Base-by-base conservation (phyloP, 2,113 vertebrate species). In the Dicaeum eximium region DNA sequence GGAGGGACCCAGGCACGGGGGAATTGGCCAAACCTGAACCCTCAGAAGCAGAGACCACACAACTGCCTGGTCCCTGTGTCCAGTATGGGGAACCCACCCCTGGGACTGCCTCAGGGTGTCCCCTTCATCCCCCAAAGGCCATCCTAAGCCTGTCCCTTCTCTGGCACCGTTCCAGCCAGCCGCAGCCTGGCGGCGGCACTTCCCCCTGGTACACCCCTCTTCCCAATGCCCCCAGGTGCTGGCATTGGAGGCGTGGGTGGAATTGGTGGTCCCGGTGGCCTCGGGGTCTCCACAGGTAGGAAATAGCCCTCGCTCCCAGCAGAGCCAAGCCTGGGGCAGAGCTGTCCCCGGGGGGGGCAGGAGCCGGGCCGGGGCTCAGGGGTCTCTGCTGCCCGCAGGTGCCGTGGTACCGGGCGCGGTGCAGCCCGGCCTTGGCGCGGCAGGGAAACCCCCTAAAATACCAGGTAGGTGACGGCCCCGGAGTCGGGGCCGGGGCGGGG, bases 391-490 rank as follows among this genome's bases (percentile, higher is more conserved):
- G 81, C 92, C 83, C 23, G 30, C 80, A 98, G 98, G 97, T 96
- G 98, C 81, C 0, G 97, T 80, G 38, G 96, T 97, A 23, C 97
- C 95, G 47, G 79, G 93, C 1, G 98, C 86, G 65, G 95, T 94
- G 44, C 96, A 96, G 90, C 96, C 95, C 2, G 97, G 97, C 80
- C 93, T 95, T 10, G 98, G 97, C 1, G 95, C 95, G 1, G 97
- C 80, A 75, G 98, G 2, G 47, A 98, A 98, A 40, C 97, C 98
- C 38, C 98, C 98, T 48, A 98, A 98, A 96, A 88, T 98, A 82
- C 98, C 98, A 31, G 98, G 98, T 98, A 92, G 71, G 97, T 57
- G 60, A 11, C 4, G 7, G 65, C 47, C 57, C 57, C 22, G 1
- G 13, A 22, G 56, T 33, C 2, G 11, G 15, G 23, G 65, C 72